Evolutionary conservation across 2,797 vertebrate genomes (phyloP), one percentile per base, ranked within the genome.

Genomic region (Paedocypris micromegethes): DNA sequence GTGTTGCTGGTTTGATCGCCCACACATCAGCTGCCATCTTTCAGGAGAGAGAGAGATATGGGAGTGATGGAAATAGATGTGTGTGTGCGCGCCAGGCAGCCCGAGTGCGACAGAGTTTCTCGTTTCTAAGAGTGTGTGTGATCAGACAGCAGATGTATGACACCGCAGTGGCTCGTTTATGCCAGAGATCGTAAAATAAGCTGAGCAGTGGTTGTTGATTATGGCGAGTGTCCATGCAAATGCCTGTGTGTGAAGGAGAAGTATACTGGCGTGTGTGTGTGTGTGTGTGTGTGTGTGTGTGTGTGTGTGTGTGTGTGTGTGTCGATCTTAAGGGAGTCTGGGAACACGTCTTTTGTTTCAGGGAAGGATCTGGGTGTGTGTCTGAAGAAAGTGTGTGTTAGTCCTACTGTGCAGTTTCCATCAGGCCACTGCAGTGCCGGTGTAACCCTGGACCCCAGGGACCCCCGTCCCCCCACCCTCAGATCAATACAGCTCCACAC

Each of bases 401-500:
- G 53, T 76, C 80, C 72, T 83, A 68, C 79, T 78, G 82, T 82
- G 80, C 72, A 78, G 77, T 83, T 83, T 87, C 78, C 85, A 84
- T 77, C 76, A 68, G 82, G 76, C 81, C 78, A 79, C 84, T 79
- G 86, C 86, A 84, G 85, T 58, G 65, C 78, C 70, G 59, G 77
- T 68, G 43, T 78, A 76, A 76, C 75, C 77, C 75, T 46, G 69
- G 79, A 77, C 85, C 84, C 84, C 73, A 70, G 88, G 85, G 84
- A 86, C 72, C 72, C 78, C 77, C 73, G 70, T 70, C 73, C 70
- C 71, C 73, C 75, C 77, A 69, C 74, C 82, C 80, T 70, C 81
- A 77, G 81, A 87, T 88, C 87, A 83, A 89, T 88, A 87, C 73
- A 49, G 74, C 81, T 82, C 76, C 81, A 83, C 75, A 78, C 72